Conservation (phyloP, 1,140 invertebrate species). For the Manduca sexta region DNA sequence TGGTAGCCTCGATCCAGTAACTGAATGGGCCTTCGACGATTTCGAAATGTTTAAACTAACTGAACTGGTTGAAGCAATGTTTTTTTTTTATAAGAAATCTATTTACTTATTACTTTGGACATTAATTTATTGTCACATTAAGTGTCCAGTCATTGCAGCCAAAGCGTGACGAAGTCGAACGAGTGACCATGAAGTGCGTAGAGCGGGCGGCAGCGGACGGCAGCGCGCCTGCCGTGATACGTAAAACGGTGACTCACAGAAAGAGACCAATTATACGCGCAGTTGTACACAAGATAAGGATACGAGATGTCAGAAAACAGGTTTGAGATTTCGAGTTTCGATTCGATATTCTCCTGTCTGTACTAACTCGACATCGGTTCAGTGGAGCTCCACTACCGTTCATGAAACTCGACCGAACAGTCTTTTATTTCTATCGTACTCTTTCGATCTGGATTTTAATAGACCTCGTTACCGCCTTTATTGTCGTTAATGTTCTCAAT, state of each 20-base stretch:
- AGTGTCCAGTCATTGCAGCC: slow-evolving; percentile 55
- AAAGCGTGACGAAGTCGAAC: slow-evolving; percentile 67
- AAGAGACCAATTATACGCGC: slow-evolving; percentile 36
- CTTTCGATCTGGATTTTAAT: slow-evolving; percentile 16
- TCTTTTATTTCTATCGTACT: slow-evolving; percentile 30
- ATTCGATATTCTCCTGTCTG: slow-evolving; percentile 69
- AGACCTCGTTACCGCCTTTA: slow-evolving; percentile 11
- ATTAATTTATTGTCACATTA: slow-evolving; percentile 64
- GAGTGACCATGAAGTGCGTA: slow-evolving; percentile 70
- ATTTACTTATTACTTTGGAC: slow-evolving; percentile 57
- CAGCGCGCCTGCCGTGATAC: slow-evolving; percentile 42
- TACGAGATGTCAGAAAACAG: slow-evolving; percentile 48
- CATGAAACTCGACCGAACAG: slow-evolving; percentile 26
- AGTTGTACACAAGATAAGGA: slow-evolving; percentile 34
- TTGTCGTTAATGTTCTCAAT: slow-evolving; percentile 16
- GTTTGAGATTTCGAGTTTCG: slow-evolving; percentile 71
- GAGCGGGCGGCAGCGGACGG: slow-evolving; percentile 37
- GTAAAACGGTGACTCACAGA: slow-evolving; percentile 67
- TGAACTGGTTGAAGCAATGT: slow-evolving; percentile 14
- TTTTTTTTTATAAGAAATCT: slow-evolving; percentile 35
- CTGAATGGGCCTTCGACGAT: slow-evolving; percentile 5
- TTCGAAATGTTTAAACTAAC: slow-evolving; percentile 26
- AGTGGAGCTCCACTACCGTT: slow-evolving; percentile 45
- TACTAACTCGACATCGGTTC: slow-evolving; percentile 54
- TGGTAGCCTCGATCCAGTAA: slow-evolving; percentile 5